phyloP scores from a whole-genome alignment of 2,113 vertebrate genomes.

The Leucopsar rothschildi region DNA sequence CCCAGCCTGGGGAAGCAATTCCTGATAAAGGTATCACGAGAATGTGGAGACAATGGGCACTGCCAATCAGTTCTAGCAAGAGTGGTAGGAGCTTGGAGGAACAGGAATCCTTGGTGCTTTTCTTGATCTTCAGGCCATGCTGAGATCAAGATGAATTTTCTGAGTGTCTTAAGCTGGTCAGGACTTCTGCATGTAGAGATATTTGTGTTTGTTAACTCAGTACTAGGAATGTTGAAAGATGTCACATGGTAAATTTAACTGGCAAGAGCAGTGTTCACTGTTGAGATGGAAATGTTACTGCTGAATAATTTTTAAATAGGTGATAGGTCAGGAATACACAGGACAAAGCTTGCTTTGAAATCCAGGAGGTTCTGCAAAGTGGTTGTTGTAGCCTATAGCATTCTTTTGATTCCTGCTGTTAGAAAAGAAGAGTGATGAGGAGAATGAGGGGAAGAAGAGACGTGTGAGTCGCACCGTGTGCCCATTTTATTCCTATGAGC shows the following conservation, averaged over 20 bases:
- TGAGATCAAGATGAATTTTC: background rate
- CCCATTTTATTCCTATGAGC: constrained; percentile 79
- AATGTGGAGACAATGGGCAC: background rate
- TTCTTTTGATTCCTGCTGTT: background rate
- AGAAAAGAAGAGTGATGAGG: constrained; percentile 66
- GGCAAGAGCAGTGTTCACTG: background rate
- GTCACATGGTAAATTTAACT: background rate
- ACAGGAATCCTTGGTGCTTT: background rate
- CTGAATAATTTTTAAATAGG: background rate
- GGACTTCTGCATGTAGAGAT: background rate
- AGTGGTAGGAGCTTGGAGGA: background rate
- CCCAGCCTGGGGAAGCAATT: background rate
- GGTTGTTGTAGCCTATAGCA: background rate
- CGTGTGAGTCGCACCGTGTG: constrained; percentile 69
- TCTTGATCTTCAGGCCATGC: background rate
- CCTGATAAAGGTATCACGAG: background rate
- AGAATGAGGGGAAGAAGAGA: constrained; percentile 70
- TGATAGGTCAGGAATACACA: background rate
- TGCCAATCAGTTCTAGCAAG: background rate
- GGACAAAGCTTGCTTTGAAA: background rate
- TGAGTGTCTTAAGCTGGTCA: background rate
- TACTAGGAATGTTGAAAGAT: background rate
- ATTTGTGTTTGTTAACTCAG: background rate
- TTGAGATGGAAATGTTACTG: background rate
- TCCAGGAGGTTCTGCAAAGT: background rate